Evolutionary conservation across 2,888 invertebrate genomes (phyloP), one percentile per base, ranked within the genome.

Genomic region (Drosophila pegasa): DNA sequence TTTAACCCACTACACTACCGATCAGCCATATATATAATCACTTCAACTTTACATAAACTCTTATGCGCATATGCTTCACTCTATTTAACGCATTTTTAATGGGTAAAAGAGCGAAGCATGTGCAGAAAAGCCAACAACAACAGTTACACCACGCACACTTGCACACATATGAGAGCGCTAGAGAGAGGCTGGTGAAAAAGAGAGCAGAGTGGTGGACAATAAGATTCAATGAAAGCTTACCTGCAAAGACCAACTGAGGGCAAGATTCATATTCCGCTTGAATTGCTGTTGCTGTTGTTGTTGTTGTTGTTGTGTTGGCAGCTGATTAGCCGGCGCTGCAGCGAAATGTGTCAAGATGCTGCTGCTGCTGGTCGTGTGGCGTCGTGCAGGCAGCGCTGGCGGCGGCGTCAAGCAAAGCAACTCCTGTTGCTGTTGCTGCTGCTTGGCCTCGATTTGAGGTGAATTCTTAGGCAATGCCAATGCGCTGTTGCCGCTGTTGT

Each of bases 331-430:
- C 61, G 76, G 51, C 47, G 69, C 31, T 51, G 67, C 41, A 50
- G 64, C 58, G 52, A 87, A 84, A 72, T 78, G 76, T 76, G 78
- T 67, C 71, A 83, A 61, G 66, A 54, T 71, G 71, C 56, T 78
- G 75, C 64, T 65, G 73, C 29, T 70, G 43, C n/a, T 71, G 12
- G 54, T 68, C 38, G 72, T 78, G 63, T 76, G 75, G 55, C 89
- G 87, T 59, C 89, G 80, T 20, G 89, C 88, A 22, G 91, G 90
- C 52, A 91, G 63, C 51, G 90, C 90, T 59, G 91, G 90, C 41
- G 91, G 88, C 67, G 79, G 81, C 37, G 85, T 78, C 43, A 64
- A 38, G 62, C 71, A 73, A 50, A 73, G 61, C 37, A 68, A 63
- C 48, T 70, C 77, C 52, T 43, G 55, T 41, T 48, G 25, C 41